Base-by-base conservation (phyloP, 2,888 invertebrate genomes). In the Caradrina clavipalpis region DNA sequence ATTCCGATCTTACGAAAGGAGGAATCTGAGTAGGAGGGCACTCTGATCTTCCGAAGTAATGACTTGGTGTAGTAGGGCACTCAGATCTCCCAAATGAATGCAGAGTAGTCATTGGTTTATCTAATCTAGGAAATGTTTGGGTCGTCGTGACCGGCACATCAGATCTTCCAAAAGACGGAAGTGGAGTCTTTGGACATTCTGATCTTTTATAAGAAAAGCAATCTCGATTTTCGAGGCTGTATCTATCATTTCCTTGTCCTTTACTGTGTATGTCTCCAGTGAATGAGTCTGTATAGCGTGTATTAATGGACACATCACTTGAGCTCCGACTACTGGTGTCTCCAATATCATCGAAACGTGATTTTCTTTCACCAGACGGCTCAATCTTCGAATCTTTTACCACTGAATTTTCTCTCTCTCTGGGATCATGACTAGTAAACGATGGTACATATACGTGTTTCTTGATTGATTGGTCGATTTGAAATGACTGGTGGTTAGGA, bases 391-490 rank as follows among this genome's bases (percentile, higher is more conserved):
- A 51, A 39, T 90, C 88, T 66, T 77, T 88, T 4, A 75, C 39
- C 5, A 81, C 68, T 6, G 88, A 82, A 47, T 71, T 71, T 67
- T 91, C 90, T 62, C 76, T 58, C n/a, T 91, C 92, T 61, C 81
- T 76, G 54, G 73, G 73, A 39, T 93, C 92, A 66, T 70, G 76
- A 62, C 64, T 45, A 56, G 87, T 68, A 80, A 92, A 90, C 53
- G 88, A 84, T 15, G 95, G 92, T 11, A 94, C 89, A 76, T 95
- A 95, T 17, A 95, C 93, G 76, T 95, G 94, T 79, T 92, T 92
- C n/a, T 79, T 82, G 42, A 68, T 82, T 50, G 88, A 86, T 58
- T 92, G 92, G 17, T 87, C 88, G 10, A 82, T 71, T 31, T 94
- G 93, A 80, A 91, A 89, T 39, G 86, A 73, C 55, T 88, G 85